Base-by-base conservation (phyloP, 2,888 invertebrate genomes). In the Brachylomia viminalis region DNA sequence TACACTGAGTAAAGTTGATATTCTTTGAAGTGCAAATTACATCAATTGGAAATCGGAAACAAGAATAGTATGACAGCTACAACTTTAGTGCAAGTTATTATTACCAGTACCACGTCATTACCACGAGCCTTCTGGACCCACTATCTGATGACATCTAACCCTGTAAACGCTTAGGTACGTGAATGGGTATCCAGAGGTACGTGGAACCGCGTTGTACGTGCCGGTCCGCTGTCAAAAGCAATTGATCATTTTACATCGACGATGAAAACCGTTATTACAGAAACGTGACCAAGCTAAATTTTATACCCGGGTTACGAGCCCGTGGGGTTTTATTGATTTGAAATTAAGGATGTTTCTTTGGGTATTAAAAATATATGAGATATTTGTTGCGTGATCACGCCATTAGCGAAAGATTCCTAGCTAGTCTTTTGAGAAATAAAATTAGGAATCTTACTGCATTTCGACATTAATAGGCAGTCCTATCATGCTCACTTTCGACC, bases 221-320 rank as follows among this genome's bases (percentile, higher is more conserved):
- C 75, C 76, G 58, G 67, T 52, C 76, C 79, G 71, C 77, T 77
- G 86, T 82, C 86, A 78, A 73, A 82, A 75, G 89, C 90, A 86
- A 93, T 93, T 91, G 92, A 93, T 93, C 92, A 93, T 91, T 88
- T 88, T 86, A 86, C 87, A 86, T 83, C 82, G 89, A 86, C 79
- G 83, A 82, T 75, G 73, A 86, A 86, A 87, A 79, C 87, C 87
- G 87, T 92, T 93, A 93, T 93, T 93, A 91, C 91, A 77, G 33
- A 72, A 88, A 89, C 92, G 90, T 93, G 93, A 93, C 91, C 70
- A 67, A 52, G 92, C 91, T 71, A 84, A 89, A 91, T 90, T 92
- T 85, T 71, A 82, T 83, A 83, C 75, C 70, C 65, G 78, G 67
- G 66, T 79, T 88, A 86, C 87, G 84, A 72, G 78, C 66, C 84